Percentiles rank a stretch among this genome's conserved stretches.
Evolutionary conservation across 2,888 invertebrate genomes (phyloP).

Genomic region (Gastracanthus pulcherrimus): DNA sequence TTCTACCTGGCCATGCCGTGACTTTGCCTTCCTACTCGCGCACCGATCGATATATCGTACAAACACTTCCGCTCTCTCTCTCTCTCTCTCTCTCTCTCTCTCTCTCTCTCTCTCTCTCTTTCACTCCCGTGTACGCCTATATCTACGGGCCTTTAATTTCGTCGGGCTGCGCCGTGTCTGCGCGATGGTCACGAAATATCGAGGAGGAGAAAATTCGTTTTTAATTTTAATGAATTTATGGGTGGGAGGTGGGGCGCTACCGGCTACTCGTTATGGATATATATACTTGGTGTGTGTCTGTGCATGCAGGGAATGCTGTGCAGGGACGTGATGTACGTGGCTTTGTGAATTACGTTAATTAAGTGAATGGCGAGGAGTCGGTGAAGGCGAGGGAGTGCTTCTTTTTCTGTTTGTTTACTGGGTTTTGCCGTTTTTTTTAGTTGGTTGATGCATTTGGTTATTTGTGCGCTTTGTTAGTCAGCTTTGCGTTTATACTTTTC

Average conservation of each 20-base stretch:
- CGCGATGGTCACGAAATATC: constrained; percentile 20
- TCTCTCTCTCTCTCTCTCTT: constrained; percentile 2
- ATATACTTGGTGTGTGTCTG: not conserved
- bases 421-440: too few species aligned
- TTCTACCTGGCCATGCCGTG: constrained; percentile 24
- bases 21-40: constrained; percentile 30
- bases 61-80: constrained; percentile 27
- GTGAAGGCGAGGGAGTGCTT: not conserved
- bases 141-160: constrained; percentile 15
- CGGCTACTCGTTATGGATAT: not conserved
- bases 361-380: not conserved
- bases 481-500: too few species aligned
- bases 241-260: not conserved
- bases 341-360: not conserved
- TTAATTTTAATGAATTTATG: constrained; percentile 28
- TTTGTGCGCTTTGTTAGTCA: too few species aligned
- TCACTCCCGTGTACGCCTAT: constrained; percentile 28
- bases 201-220: constrained; percentile 26
- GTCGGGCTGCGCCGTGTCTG: not conserved
- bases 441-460: too few species aligned
- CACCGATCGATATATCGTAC: constrained; percentile 48
- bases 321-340: too few species aligned
- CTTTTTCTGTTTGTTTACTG: too few species aligned
- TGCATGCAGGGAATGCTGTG: not conserved
- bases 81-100: constrained; percentile 15